Evolutionary conservation across 2,797 vertebrate genomes (phyloP).

Genomic region (Synanceia verrucosa): DNA sequence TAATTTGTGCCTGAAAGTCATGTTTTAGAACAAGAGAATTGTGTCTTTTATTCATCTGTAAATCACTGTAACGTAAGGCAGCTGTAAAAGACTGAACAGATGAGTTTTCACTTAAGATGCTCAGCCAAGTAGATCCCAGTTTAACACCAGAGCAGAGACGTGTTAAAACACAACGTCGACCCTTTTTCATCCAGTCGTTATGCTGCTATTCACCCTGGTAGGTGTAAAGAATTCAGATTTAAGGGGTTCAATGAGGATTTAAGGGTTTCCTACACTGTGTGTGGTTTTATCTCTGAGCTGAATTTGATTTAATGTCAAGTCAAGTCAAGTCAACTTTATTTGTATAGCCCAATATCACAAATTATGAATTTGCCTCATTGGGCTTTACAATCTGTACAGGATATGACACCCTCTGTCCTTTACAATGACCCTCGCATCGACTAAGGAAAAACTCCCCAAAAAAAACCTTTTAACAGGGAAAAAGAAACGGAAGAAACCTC

Average conservation of each 20-base stretch:
- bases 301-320: constrained; percentile 61
- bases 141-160: constrained; percentile 15
- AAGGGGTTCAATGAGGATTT: constrained; percentile 26
- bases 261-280: constrained; percentile 27
- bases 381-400: no score
- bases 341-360: no score
- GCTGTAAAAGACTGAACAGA: constrained; percentile 40
- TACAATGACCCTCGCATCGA: no score
- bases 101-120: constrained; percentile 38
- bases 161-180: constrained; percentile 8
- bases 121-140: constrained; percentile 19
- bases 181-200: constrained; percentile 19
- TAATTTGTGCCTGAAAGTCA: constrained; percentile 1
- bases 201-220: background rate
- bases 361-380: no score
- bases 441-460: no score
- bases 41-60: constrained; percentile 2
- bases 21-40: constrained; percentile 6
- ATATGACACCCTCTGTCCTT: no score
- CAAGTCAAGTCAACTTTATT: no score
- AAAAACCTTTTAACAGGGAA: no score
- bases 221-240: constrained; percentile 19
- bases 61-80: constrained; percentile 32
- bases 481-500: no score
- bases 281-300: constrained; percentile 40